Evolutionary conservation across 2,888 invertebrate genomes (phyloP).

Genomic region (Microctonus brassicae): DNA sequence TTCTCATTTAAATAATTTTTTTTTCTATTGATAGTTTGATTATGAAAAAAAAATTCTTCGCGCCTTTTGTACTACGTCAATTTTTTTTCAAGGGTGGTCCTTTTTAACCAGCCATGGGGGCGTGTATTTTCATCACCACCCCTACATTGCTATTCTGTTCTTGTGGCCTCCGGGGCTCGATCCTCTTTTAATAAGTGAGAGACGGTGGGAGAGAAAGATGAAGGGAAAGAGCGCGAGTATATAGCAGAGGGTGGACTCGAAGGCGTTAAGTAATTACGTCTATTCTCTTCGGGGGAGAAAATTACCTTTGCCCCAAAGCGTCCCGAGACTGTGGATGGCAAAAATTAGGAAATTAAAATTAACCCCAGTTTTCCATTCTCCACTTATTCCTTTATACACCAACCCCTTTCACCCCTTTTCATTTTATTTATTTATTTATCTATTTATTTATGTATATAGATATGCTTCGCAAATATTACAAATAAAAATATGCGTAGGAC

Average conservation of each 20-base stretch:
- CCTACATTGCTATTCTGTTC: constrained; percentile 49
- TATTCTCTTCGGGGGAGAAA: constrained; percentile 68
- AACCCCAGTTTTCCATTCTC: constrained; percentile 53
- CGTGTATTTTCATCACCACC: constrained; percentile 41
- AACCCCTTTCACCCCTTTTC: not conserved
- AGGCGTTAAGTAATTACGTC: constrained; percentile 70
- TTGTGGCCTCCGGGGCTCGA: constrained; percentile 60
- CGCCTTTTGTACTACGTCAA: not conserved
- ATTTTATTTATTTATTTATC: not conserved
- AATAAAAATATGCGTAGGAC: too few relatives aligned
- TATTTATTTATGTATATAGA: not conserved
- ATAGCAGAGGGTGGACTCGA: constrained; percentile 47
- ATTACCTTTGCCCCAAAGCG: constrained; percentile 57
- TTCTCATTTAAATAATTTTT: not conserved
- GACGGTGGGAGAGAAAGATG: constrained; percentile 29
- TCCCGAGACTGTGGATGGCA: constrained; percentile 57
- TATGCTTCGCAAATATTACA: too few relatives aligned
- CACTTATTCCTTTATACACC: constrained; percentile 7
- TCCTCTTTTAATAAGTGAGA: constrained; percentile 67
- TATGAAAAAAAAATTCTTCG: too few relatives aligned
- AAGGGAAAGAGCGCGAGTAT: constrained; percentile 1
- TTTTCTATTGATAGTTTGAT: not conserved
- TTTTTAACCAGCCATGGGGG: constrained; percentile 34
- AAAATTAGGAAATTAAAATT: constrained; percentile 70
- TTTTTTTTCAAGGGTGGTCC: constrained; percentile 8